These are phyloP conservation scores for Misgurnus anguillicaudatus DNA, from an alignment of 2,113 vertebrate species.

Conservation along the genomic window DNA sequence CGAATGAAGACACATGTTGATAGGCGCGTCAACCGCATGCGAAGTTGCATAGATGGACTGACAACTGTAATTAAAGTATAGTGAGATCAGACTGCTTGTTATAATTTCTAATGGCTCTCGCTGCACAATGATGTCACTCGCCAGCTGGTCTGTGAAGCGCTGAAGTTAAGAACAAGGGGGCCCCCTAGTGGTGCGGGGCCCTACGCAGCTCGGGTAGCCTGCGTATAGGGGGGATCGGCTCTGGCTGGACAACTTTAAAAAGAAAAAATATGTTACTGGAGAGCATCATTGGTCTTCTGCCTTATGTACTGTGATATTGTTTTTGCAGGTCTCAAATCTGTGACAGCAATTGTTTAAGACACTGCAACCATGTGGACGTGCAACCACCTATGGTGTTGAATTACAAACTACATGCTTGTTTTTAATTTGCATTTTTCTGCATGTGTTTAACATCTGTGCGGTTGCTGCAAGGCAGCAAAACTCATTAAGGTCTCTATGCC, in stretches of 20 bases:
- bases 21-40: too few species aligned
- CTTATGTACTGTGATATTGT: not conserved
- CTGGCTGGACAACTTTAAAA: not conserved
- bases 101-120: too few species aligned
- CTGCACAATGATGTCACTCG: too few species aligned
- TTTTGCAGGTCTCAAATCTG: not conserved
- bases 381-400: not conserved
- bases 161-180: too few species aligned
- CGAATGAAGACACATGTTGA: too few species aligned
- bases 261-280: not conserved
- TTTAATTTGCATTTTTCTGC: not conserved
- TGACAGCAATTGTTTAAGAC: not conserved
- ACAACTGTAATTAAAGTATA: too few species aligned
- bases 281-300: not conserved
- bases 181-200: too few species aligned
- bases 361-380: not conserved
- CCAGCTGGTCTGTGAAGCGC: too few species aligned
- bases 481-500: not conserved
- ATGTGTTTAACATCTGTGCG: not conserved
- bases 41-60: too few species aligned
- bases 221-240: too few species aligned
- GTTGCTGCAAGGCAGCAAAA: not conserved
- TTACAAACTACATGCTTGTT: not conserved
- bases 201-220: too few species aligned
- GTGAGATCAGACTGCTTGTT: too few species aligned